Percentiles rank a stretch among this genome's conserved stretches.
Conservation (phyloP, 2,797 vertebrate genomes). For the Rousettus madagascariensis region DNA sequence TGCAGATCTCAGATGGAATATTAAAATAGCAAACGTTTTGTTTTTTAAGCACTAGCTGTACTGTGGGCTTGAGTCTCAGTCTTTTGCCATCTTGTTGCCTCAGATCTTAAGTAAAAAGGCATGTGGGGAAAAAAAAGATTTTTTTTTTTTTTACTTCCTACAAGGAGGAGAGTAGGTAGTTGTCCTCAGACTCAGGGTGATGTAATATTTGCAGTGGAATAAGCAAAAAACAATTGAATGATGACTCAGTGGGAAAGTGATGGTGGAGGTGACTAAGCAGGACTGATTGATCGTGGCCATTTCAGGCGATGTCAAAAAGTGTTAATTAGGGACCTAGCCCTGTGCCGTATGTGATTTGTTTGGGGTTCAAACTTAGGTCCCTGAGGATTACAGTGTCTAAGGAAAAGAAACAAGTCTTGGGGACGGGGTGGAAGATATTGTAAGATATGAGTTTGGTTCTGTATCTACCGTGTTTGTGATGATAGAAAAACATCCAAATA, state of each 20-base stretch:
- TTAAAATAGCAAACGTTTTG: constrained; percentile 55
- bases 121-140: neutral
- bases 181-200: neutral
- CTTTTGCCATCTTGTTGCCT: constrained; percentile 34
- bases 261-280: neutral
- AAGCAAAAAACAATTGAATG: neutral
- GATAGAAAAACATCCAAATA: neutral
- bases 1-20: constrained; percentile 12
- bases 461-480: neutral
- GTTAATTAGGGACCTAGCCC: neutral
- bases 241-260: neutral
- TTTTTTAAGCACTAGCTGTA: neutral
- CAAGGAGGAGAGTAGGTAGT: neutral
- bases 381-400: neutral
- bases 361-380: neutral
- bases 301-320: neutral
- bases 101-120: constrained; percentile 3
- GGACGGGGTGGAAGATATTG: neutral
- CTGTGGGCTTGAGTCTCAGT: neutral
- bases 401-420: neutral
- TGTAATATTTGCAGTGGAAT: neutral
- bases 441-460: neutral
- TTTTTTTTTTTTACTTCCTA: neutral
- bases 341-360: neutral
- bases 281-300: neutral